These are phyloP conservation scores for Amblyteles armatorius DNA, from an alignment of 2,888 invertebrate species.

Conservation along the genomic window DNA sequence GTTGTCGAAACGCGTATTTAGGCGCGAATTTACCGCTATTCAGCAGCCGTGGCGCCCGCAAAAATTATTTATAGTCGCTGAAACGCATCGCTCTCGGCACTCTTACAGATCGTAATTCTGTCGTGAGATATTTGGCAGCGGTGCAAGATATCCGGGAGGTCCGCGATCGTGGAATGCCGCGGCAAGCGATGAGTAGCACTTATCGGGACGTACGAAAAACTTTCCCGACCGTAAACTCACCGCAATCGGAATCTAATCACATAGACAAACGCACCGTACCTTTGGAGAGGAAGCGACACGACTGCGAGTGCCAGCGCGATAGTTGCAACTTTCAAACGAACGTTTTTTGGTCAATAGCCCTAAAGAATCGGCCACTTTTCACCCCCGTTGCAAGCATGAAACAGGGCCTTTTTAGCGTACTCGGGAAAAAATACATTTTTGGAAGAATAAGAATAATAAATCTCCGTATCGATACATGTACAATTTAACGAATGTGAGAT, in stretches of 20 bases:
- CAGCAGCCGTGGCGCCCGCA: constrained; percentile 37
- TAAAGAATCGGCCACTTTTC: too few relatives aligned
- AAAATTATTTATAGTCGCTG: constrained; percentile 47
- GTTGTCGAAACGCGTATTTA: constrained; percentile 45
- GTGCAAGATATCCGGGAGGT: constrained; percentile 5
- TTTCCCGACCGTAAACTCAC: neutral
- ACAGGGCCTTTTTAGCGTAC: too few relatives aligned
- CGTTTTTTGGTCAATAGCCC: too few relatives aligned
- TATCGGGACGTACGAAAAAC: neutral
- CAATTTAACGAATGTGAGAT: too few relatives aligned
- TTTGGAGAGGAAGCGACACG: neutral
- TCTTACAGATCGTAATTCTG: constrained; percentile 20
- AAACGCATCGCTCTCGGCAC: constrained; percentile 26
- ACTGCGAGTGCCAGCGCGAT: too few relatives aligned
- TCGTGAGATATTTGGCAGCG: constrained; percentile 20
- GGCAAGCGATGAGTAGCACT: neutral
- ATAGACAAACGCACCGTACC: neutral
- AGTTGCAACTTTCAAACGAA: too few relatives aligned
- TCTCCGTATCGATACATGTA: too few relatives aligned
- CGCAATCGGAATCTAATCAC: neutral
- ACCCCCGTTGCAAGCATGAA: too few relatives aligned
- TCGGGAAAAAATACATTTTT: too few relatives aligned
- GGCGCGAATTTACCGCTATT: constrained; percentile 38
- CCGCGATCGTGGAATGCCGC: constrained; percentile 11
- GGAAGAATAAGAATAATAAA: too few relatives aligned